Evolutionary conservation across 2,888 invertebrate species (phyloP).

Genomic region (Scaptomyza caliginosa): DNA sequence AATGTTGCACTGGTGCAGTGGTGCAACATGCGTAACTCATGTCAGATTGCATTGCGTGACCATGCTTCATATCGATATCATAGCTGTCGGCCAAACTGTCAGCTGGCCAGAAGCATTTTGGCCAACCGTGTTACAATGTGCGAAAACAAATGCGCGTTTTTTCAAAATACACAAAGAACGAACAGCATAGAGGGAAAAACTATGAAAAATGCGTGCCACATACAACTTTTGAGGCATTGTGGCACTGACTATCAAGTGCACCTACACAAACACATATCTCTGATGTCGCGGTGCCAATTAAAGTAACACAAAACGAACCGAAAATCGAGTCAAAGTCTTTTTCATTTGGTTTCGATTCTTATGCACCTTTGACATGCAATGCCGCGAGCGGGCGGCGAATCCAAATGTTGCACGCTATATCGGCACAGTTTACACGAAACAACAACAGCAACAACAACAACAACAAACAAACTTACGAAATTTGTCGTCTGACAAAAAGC

Average conservation of each 20-base stretch:
- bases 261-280: conserved; percentile 31
- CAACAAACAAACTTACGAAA: conserved; percentile 63
- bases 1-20: conserved; percentile 2
- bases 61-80: conserved; percentile 35
- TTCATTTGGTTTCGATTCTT: conserved; percentile 52
- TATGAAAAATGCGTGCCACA: conserved; percentile 46
- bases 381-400: conserved; percentile 30
- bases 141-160: conserved; percentile 60
- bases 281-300: conserved; percentile 74
- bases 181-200: no score
- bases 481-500: conserved; percentile 71
- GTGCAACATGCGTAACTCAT: conserved; percentile 69
- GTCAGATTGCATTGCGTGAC: conserved; percentile 60
- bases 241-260: conserved; percentile 49
- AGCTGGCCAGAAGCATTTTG: conserved; percentile 18
- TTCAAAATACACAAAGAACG: conserved; percentile 41
- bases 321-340: conserved; percentile 14
- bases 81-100: conserved; percentile 40
- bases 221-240: conserved; percentile 41
- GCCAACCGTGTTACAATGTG: conserved; percentile 57
- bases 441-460: conserved; percentile 16
- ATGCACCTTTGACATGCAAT: conserved; percentile 76
- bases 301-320: conserved; percentile 44
- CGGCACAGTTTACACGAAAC: conserved; percentile 72
- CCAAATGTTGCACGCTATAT: conserved; percentile 35